Percentiles rank a stretch among this genome's conserved stretches.
Evolutionary conservation across 2,113 vertebrate species (phyloP).

Genomic region (Bothrops jararaca): DNA sequence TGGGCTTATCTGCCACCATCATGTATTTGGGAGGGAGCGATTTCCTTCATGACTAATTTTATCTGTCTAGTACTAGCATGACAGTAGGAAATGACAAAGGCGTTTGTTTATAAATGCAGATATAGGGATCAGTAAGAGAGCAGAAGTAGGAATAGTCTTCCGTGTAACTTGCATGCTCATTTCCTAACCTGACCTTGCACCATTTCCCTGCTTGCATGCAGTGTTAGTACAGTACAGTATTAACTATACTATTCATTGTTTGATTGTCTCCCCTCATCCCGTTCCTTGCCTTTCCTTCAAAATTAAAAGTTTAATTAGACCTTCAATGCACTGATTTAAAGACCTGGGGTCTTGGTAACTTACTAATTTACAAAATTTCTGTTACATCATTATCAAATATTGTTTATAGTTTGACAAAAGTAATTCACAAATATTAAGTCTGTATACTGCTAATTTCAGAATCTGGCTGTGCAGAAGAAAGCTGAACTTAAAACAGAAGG

Average conservation of each 20-base stretch:
- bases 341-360: not conserved
- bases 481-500: not conserved
- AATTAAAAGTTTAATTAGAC: not conserved
- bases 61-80: not conserved
- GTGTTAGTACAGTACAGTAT: not conserved
- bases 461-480: not conserved
- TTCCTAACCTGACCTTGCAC: not conserved
- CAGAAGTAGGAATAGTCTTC: not conserved
- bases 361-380: too few relatives aligned
- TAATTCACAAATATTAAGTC: not conserved
- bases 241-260: not conserved
- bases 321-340: not conserved
- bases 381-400: not conserved
- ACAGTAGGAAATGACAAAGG: not conserved
- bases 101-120: not conserved
- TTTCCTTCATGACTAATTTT: not conserved
- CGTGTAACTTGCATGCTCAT: not conserved
- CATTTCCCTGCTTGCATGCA: not conserved
- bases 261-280: not conserved
- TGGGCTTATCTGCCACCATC: not conserved
- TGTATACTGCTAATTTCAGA: slow-evolving; percentile 32
- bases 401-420: not conserved
- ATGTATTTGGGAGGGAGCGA: not conserved
- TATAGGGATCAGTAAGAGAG: not conserved
- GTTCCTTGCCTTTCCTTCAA: not conserved